These are phyloP conservation scores for Tachina fera DNA, from an alignment of 2,888 invertebrate species.

Conservation along the genomic window DNA sequence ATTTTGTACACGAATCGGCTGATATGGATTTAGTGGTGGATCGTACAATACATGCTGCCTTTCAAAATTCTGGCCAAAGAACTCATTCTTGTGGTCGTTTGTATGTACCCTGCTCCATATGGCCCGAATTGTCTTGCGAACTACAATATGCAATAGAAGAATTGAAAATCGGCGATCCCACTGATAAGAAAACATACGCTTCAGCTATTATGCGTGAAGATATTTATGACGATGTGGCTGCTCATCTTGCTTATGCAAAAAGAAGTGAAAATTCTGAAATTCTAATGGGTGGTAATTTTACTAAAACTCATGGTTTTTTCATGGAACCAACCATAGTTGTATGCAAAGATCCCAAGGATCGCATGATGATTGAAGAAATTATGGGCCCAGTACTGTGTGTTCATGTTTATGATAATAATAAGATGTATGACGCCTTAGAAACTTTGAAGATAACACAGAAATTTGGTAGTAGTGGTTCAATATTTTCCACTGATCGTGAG, in stretches of 20 bases:
- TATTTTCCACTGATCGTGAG: constrained; percentile 80
- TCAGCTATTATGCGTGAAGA: constrained; percentile 67
- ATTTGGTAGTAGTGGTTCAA: constrained; percentile 63
- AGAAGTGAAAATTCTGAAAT: constrained; percentile 79
- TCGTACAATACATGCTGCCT: constrained; percentile 93
- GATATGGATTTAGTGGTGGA: constrained; percentile 91
- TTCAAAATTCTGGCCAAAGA: constrained; percentile 97
- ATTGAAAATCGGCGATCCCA: constrained; percentile 69
- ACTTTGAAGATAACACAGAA: constrained; percentile 42
- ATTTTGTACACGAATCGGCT: constrained; percentile 95
- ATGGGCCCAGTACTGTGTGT: constrained; percentile 69
- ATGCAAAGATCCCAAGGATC: constrained; percentile 64
- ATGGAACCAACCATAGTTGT: constrained; percentile 68
- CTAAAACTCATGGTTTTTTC: constrained; percentile 67
- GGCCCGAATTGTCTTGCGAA: constrained; percentile 81
- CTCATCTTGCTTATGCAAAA: constrained; percentile 55
- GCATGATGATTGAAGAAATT: constrained; percentile 65
- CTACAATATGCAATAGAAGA: constrained; percentile 23
- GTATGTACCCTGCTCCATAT: constrained; percentile 94
- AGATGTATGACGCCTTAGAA: constrained; percentile 57
- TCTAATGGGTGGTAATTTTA: constrained; percentile 65
- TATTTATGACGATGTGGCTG: constrained; percentile 54
- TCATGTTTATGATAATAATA: constrained; percentile 66
- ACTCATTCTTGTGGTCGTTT: constrained; percentile 97
- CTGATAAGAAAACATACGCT: constrained; percentile 57